A percentile compares a stretch with the other conserved stretches of the same genome.
Conservation (phyloP, 2,797 vertebrate species). For the Cuculus canorus region DNA sequence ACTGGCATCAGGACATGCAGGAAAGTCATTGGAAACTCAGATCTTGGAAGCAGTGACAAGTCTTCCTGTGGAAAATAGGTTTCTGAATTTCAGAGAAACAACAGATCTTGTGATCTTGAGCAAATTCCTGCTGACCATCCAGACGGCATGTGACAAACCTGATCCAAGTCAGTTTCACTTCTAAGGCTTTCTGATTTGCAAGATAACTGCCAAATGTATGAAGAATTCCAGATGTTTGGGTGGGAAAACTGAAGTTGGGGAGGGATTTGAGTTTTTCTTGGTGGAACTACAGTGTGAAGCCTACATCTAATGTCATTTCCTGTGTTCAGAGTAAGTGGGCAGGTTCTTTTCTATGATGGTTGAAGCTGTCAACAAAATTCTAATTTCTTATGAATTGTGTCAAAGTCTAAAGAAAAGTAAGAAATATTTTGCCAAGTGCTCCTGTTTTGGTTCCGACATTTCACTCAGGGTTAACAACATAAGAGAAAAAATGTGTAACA, state of each 20-base stretch:
- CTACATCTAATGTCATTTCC: fast-evolving
- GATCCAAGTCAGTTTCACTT: not conserved
- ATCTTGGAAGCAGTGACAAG: not conserved
- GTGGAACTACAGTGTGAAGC: not conserved
- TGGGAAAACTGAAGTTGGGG: not conserved
- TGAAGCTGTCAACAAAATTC: not conserved
- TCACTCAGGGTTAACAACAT: not conserved
- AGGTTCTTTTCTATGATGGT: not conserved
- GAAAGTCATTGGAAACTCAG: not conserved
- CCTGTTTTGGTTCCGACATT: not conserved
- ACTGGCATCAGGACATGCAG: not conserved
- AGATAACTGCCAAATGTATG: not conserved
- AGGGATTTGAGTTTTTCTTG: not conserved
- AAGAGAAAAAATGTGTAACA: not conserved
- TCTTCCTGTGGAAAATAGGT: not conserved
- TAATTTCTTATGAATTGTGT: not conserved
- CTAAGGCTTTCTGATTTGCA: not conserved
- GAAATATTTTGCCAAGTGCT: not conserved
- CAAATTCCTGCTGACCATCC: not conserved
- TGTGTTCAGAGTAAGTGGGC: not conserved
- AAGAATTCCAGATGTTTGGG: not conserved
- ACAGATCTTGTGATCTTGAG: not conserved
- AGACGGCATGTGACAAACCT: not conserved
- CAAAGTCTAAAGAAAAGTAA: not conserved
- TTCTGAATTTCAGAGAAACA: not conserved